Base-by-base conservation (phyloP, 2,888 invertebrate species). In the Stomorhina lunata region DNA sequence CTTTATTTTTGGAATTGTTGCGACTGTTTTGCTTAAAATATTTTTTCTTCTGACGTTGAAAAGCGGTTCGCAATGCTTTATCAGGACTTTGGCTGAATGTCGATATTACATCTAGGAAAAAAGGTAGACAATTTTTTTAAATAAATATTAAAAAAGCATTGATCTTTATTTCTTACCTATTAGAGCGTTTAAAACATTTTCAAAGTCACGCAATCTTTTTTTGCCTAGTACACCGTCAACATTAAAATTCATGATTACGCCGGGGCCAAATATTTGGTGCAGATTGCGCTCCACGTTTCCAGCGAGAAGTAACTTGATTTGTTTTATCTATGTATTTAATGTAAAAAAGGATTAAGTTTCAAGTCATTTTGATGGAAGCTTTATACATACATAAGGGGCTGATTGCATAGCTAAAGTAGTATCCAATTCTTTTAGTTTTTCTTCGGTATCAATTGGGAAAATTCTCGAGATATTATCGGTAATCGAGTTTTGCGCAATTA, bases 301-400 rank as follows among this genome's bases (percentile, higher is more conserved):
- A n/a, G n/a, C n/a, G n/a, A n/a, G n/a, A n/a, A n/a, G n/a, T n/a
- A n/a, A n/a, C n/a, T n/a, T n/a, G n/a, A n/a, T n/a, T n/a, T n/a
- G n/a, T n/a, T n/a, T n/a, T n/a, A n/a, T n/a, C n/a, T n/a, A n/a
- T n/a, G n/a, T n/a, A n/a, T n/a, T n/a, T n/a, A n/a, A n/a, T n/a
- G n/a, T n/a, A n/a, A n/a, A n/a, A n/a, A n/a, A n/a, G n/a, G n/a
- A n/a, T n/a, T n/a, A n/a, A n/a, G n/a, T n/a, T n/a, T n/a, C n/a
- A n/a, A n/a, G n/a, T n/a, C n/a, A n/a, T n/a, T n/a, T n/a, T n/a
- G n/a, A n/a, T n/a, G n/a, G n/a, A n/a, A n/a, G n/a, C n/a, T n/a
- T n/a, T n/a, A n/a, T n/a, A n/a, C n/a, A n/a, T 71, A 78, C 78
- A 15, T 71, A 69, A 63, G 61, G 78, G n/a, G 69, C 78, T 34